Evolutionary conservation across 1,140 invertebrate species (phyloP), one percentile per base, ranked within the genome.

Genomic region (Trichonephila inaurata): DNA sequence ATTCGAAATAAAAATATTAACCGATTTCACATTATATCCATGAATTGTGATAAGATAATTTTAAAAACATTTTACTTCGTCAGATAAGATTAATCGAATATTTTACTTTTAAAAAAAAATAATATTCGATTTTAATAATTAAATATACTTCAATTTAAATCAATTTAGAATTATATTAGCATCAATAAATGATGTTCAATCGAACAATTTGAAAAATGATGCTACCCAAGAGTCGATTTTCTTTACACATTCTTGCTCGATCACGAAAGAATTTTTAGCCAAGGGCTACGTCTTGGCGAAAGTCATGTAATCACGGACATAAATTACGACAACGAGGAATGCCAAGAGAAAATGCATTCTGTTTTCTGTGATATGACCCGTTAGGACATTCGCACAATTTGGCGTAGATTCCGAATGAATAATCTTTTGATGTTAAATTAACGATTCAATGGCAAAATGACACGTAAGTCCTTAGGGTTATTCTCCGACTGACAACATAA

Each of bases 371-470:
- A 77, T 33, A 40, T 18, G 72, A 28, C 33, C 62, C 21, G 62
- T 64, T 64, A 21, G 19, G 16, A 64, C 12, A 64, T 64, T 64
- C 62, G 16, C 51, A 51, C 62, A 21, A 18, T 40, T 77, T 77
- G 28, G 28, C 24, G 14, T 33, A 28, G 69, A 72, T 60, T 5
- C 14, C 82, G n/a, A 83, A 60, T 58, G 82, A 60, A 83, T 19
- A 58, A 21, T 58, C 82, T 83, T 40, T 83, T 60, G 82, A 83
- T 83, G 82, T 83, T 10, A 44, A 83, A 83, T 83, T 83, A 83
- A n/a, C 44, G 28, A 83, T 83, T 83, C 51, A 83, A 83, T 83
- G 82, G 24, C 21, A 60, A 19, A 83, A 83, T 83, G 82, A 83
- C 82, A 60, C 21, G 28, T 60, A 24, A 19, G 44, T 51, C 82